Evolutionary conservation across 2,888 invertebrate genomes (phyloP), one percentile per base, ranked within the genome.

Genomic region (Sesia apiformis): DNA sequence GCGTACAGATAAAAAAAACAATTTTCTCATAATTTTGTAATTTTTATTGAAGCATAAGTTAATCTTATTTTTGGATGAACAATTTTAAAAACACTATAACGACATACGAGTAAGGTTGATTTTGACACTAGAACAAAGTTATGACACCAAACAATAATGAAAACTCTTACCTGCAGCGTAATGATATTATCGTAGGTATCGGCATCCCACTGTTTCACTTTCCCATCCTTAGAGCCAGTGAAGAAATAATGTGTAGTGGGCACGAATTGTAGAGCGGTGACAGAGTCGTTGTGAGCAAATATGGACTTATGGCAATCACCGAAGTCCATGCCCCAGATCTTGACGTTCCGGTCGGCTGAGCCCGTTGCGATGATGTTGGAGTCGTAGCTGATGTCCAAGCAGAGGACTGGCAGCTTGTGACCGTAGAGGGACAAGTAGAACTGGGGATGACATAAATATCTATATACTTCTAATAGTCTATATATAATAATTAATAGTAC

Each of bases 311-410:
- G 98, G 67, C 98, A 98, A 80, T 99, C 98, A n/a, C 99, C 99
- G 78, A 98, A 99, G 84, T 99, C 98, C 85, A 99, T 91, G 42
- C 99, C 99, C 99, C 99, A 99, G 59, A 99, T 94, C 90, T 98
- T 98, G 40, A 99, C 93, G 78, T 97, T 98, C 49, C 98, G 92
- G 88, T 99, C 99, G 0, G 96, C 96, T 3, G 98, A 98, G 4
- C 98, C 99, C 0, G 99, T 98, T 5, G 94, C 96, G 60, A 99
- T 94, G 39, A 99, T 77, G 5, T 92, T 92, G 0, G 94, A 95
- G 78, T 97, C 97, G 64, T 94, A 94, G 7, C 97, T 97, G 57
- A 99, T 97, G 76, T 99, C 98, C 90, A 99, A 91, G 69, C 96
- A 96, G 0, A 96, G 90, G 0, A 99, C 97, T 0, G 99, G 99